Evolutionary conservation across 2,888 invertebrate species (phyloP).

Genomic region (Plusia festucae): DNA sequence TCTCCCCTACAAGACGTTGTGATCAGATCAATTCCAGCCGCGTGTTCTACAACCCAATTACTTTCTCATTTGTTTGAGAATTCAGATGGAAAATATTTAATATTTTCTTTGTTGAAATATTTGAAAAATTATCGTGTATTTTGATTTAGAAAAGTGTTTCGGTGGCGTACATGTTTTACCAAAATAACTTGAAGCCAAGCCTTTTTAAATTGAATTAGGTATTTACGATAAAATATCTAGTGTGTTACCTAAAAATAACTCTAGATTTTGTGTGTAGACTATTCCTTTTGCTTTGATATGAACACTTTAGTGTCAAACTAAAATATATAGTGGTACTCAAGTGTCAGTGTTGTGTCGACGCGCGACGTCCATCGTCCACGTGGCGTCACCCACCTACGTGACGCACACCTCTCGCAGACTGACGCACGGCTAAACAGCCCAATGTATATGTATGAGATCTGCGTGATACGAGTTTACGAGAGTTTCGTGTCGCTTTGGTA

Average conservation of each 20-base stretch:
- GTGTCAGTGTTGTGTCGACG: background rate
- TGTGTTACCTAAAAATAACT: too few species aligned
- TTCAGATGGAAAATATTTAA: conserved; percentile 19
- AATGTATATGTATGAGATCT: conserved; percentile 53
- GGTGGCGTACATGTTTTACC: too few species aligned
- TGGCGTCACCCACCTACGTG: conserved; percentile 8
- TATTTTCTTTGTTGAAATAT: background rate
- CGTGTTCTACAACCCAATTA: conserved; percentile 52
- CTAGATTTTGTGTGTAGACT: too few species aligned
- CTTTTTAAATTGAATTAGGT: too few species aligned
- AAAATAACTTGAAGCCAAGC: too few species aligned
- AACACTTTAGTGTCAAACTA: too few species aligned
- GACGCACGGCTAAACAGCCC: conserved; percentile 33
- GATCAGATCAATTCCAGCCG: conserved; percentile 48
- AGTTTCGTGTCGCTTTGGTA: conserved; percentile 24
- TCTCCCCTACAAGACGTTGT: conserved; percentile 47
- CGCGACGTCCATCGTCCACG: background rate
- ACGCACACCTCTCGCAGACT: conserved; percentile 28
- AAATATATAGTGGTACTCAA: background rate
- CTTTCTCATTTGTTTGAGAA: conserved; percentile 53
- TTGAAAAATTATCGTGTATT: background rate
- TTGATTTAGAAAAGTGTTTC: too few species aligned
- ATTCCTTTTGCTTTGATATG: too few species aligned
- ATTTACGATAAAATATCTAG: background rate
- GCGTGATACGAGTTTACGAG: conserved; percentile 44